Percentiles rank a stretch among this genome's conserved stretches.
Conservation (phyloP, 1,140 invertebrate genomes). For the Aplysia californica region DNA sequence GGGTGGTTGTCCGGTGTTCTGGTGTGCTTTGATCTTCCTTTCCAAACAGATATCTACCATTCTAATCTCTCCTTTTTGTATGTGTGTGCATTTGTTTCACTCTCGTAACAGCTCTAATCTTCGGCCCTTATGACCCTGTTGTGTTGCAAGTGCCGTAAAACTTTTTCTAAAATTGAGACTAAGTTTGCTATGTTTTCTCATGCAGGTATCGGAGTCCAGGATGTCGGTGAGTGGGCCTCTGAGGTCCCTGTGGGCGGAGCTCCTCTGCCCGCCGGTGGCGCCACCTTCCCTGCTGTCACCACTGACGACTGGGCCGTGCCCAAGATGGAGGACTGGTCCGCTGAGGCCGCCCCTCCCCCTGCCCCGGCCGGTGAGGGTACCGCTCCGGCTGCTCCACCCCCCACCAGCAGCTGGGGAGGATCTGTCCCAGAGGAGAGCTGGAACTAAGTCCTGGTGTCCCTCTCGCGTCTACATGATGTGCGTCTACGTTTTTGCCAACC, state of each 20-base stretch:
- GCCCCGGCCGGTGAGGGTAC: constrained; percentile 36
- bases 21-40: not conserved
- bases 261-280: constrained; percentile 30
- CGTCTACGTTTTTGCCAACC: no score
- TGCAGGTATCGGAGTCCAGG: constrained; percentile 64
- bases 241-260: constrained; percentile 40
- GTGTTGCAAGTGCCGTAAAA: no score
- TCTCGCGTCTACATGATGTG: no score
- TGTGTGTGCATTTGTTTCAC: constrained; percentile 37
- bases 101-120: no score
- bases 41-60: not conserved
- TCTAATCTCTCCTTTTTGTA: constrained; percentile 18
- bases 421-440: constrained; percentile 74
- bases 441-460: constrained; percentile 44
- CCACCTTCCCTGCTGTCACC: constrained; percentile 28
- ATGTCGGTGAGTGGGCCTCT: constrained; percentile 59
- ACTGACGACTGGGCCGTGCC: constrained; percentile 56
- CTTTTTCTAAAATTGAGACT: not conserved
- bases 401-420: constrained; percentile 61
- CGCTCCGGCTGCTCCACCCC: constrained; percentile 29
- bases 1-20: no score
- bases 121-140: no score
- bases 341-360: constrained; percentile 43
- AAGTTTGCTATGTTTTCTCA: constrained; percentile 60
- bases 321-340: constrained; percentile 51